These are phyloP conservation scores for Cyrtorhinus lividipennis DNA, from an alignment of 1,140 invertebrate genomes.

Conservation along the genomic window DNA sequence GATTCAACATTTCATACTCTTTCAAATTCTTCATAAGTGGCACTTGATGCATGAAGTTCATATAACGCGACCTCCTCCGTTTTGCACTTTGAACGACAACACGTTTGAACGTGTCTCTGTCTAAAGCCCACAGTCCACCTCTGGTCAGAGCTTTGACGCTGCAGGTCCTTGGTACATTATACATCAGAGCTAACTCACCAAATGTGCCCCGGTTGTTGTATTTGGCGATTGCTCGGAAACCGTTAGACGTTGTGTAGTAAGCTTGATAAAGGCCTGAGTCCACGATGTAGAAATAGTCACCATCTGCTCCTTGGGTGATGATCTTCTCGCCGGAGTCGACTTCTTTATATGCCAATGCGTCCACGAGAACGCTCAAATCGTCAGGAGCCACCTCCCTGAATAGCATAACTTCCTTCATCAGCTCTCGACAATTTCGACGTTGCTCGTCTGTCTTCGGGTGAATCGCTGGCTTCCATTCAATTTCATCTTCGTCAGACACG, in stretches of 20 bases:
- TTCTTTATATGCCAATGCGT: not conserved
- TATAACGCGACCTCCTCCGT: constrained; percentile 92
- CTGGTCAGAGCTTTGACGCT: constrained; percentile 64
- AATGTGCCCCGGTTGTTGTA: constrained; percentile 85
- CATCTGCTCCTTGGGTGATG: constrained; percentile 6
- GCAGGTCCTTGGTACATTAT: constrained; percentile 92
- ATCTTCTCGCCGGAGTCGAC: constrained; percentile 1
- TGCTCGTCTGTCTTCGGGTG: constrained; percentile 8
- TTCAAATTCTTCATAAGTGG: constrained; percentile 46
- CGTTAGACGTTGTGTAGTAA: not conserved
- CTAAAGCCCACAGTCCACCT: constrained; percentile 91
- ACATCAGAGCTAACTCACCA: constrained; percentile 89
- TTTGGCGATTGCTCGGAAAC: constrained; percentile 30
- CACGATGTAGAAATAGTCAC: constrained; percentile 10
- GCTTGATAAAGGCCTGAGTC: constrained; percentile 5
- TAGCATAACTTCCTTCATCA: not conserved
- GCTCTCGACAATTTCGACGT: not conserved
- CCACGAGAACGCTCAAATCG: not conserved
- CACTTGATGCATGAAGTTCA: constrained; percentile 77
- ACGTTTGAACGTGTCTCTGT: constrained; percentile 83
- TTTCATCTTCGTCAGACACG: not conserved
- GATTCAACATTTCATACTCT: constrained; percentile 81
- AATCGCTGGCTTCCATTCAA: not conserved
- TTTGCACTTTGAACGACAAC: constrained; percentile 91
- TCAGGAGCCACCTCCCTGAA: not conserved